These are phyloP conservation scores for Oenanthe melanoleuca DNA, from an alignment of 2,113 vertebrate species.

Conservation along the genomic window DNA sequence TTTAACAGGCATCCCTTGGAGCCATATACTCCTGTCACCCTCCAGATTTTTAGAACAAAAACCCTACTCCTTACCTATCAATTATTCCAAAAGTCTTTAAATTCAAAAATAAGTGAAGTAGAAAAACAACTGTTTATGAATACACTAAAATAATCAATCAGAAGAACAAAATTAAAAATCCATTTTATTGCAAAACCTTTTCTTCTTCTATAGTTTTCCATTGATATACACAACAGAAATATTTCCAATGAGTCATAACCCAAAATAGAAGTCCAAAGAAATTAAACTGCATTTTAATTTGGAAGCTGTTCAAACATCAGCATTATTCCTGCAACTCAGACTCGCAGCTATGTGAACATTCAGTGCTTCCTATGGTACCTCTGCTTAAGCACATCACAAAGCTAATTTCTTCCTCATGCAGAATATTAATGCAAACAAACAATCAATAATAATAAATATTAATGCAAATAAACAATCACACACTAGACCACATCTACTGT, in stretches of 20 bases:
- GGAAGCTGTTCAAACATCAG: neutral
- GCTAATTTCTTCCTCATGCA: neutral
- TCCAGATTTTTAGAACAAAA: neutral
- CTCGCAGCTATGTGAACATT: accelerated
- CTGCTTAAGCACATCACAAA: neutral
- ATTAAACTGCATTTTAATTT: neutral
- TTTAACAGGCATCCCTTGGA: neutral
- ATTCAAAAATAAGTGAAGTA: neutral
- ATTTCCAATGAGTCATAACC: neutral
- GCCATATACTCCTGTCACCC: neutral
- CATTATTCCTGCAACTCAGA: neutral
- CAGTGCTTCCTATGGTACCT: accelerated
- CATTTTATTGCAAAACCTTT: neutral
- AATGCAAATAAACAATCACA: neutral
- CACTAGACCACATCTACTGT: neutral
- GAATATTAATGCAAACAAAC: neutral
- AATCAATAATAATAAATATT: neutral
- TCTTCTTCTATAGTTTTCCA: neutral
- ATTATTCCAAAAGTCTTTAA: neutral
- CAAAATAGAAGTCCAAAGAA: neutral
- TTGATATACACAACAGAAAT: neutral
- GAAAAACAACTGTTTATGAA: neutral
- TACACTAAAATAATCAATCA: neutral
- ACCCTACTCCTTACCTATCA: neutral
- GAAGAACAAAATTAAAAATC: neutral